Conservation (phyloP, 92 coral and sea anemone genomes). For the Epizoanthus scotinus region DNA sequence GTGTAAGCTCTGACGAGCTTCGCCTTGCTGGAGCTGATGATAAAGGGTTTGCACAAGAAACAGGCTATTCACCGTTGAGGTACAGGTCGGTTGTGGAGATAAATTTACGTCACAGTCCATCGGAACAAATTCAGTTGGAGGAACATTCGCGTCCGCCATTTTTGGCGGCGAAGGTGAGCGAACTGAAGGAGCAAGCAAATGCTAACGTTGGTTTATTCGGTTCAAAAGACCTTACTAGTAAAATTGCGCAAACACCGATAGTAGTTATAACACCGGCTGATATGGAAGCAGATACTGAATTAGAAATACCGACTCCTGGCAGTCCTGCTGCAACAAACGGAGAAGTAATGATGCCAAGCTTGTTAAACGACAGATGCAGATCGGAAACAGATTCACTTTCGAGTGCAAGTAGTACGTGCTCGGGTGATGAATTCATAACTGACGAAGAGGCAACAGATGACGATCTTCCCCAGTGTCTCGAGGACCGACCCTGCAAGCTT, state of each 20-base stretch:
- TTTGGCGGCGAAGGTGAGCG: slow-evolving; percentile 38
- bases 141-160: slow-evolving; percentile 35
- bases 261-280: slow-evolving; percentile 78
- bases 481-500: slow-evolving; percentile 76
- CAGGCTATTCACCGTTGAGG: background rate
- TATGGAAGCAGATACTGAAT: slow-evolving; percentile 36
- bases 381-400: slow-evolving; percentile 80
- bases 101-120: slow-evolving; percentile 17
- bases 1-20: slow-evolving; percentile 16
- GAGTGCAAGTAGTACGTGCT: slow-evolving; percentile 61
- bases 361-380: slow-evolving; percentile 60
- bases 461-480: slow-evolving; percentile 60
- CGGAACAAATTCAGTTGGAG: slow-evolving; percentile 26
- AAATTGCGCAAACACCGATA: slow-evolving; percentile 56
- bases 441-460: slow-evolving; percentile 87
- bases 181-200: slow-evolving; percentile 7
- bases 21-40: background rate
- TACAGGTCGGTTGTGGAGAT: background rate
- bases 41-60: slow-evolving; percentile 2
- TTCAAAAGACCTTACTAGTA: slow-evolving; percentile 4
- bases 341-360: slow-evolving; percentile 44
- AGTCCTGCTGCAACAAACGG: slow-evolving; percentile 64
- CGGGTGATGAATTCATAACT: slow-evolving; percentile 74
- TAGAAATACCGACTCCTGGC: slow-evolving; percentile 35
- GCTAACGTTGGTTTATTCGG: background rate